phyloP scores from a whole-genome alignment of 2,888 invertebrate species.

The Lepidocyrtoides sp. region DNA sequence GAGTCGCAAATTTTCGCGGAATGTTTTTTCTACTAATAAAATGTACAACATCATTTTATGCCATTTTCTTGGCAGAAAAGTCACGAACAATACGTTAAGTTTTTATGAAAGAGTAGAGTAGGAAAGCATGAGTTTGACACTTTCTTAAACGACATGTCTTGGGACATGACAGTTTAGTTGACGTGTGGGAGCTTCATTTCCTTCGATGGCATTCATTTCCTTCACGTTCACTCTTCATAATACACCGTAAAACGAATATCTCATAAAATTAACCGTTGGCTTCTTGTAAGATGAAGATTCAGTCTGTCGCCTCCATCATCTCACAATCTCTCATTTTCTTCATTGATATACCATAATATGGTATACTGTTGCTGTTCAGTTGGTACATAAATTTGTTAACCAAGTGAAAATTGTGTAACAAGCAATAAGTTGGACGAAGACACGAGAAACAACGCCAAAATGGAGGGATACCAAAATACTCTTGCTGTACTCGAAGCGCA shows the following conservation, averaged over 20 bases:
- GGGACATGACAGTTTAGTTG: constrained; percentile 38
- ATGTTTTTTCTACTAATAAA: constrained; percentile 26
- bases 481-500: too few relatives aligned
- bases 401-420: neutral
- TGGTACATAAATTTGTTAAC: neutral
- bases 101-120: neutral
- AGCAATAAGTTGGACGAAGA: neutral
- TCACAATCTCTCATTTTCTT: neutral
- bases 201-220: constrained; percentile 47
- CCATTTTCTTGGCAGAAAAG: constrained; percentile 23
- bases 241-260: neutral
- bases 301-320: neutral
- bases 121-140: constrained; percentile 27
- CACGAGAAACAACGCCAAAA: neutral
- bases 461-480: too few relatives aligned
- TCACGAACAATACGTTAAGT: constrained; percentile 12
- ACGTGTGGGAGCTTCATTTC: constrained; percentile 45
- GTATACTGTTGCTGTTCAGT: too few relatives aligned
- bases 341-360: neutral
- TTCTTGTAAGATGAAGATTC: too few relatives aligned
- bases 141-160: neutral
- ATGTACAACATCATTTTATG: constrained; percentile 17
- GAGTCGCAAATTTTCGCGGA: constrained; percentile 39
- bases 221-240: constrained; percentile 23
- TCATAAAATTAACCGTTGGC: too few relatives aligned